These are phyloP conservation scores for Drosophila birchii DNA, from an alignment of 2,888 invertebrate species.

Conservation along the genomic window DNA sequence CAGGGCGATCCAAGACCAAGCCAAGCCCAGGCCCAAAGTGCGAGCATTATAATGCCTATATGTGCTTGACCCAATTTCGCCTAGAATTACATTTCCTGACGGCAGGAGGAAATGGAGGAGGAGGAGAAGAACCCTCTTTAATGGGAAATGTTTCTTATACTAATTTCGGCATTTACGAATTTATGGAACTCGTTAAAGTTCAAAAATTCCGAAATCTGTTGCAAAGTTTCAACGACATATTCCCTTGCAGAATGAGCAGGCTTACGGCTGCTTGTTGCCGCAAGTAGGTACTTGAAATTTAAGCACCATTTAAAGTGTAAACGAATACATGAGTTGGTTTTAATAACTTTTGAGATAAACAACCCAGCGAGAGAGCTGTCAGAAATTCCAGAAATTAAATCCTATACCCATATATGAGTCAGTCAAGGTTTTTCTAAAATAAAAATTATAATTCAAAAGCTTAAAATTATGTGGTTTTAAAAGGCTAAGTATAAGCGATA, in stretches of 20 bases:
- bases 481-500: not conserved
- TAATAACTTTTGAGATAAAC: conserved; percentile 18
- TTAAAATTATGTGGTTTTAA: not conserved
- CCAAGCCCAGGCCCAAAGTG: conserved; percentile 40
- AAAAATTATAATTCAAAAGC: not conserved
- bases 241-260: not conserved
- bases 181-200: conserved; percentile 31
- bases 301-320: conserved; percentile 12
- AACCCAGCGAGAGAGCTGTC: conserved; percentile 1
- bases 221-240: conserved; percentile 6
- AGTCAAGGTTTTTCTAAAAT: conserved; percentile 31
- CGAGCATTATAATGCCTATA: conserved; percentile 40
- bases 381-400: conserved; percentile 28
- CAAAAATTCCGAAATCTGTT: conserved; percentile 11
- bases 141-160: conserved; percentile 38
- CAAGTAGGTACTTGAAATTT: conserved; percentile 22
- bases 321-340: not conserved
- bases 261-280: not conserved
- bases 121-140: conserved; percentile 9
- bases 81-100: conserved; percentile 9
- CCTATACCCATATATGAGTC: conserved; percentile 18
- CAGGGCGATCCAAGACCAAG: conserved; percentile 34
- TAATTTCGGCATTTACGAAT: conserved; percentile 34
- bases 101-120: not conserved
- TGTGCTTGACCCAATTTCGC: conserved; percentile 50